phyloP scores from a whole-genome alignment of 2,797 vertebrate genomes.

The Ptychadena robeensis region DNA sequence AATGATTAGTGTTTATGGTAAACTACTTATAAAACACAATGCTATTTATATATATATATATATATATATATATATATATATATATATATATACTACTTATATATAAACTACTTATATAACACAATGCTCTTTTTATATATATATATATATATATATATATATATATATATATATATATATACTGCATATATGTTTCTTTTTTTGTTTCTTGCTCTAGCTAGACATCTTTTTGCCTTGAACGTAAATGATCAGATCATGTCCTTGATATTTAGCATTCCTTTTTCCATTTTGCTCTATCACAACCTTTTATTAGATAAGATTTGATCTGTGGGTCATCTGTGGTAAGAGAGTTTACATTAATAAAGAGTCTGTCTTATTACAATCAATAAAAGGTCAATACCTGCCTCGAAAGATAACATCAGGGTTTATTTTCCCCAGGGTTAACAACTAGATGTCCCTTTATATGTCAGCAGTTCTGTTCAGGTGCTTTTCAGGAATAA shows the following conservation, averaged over 20 bases:
- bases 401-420: constrained; percentile 55
- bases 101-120: neutral
- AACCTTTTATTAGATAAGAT: constrained; percentile 58
- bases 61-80: too few relatives aligned
- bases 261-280: constrained; percentile 54
- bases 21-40: too few relatives aligned
- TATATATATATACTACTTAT: neutral
- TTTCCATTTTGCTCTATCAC: constrained; percentile 23
- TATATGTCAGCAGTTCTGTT: constrained; percentile 50
- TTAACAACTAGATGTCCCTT: constrained; percentile 47
- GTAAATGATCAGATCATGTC: constrained; percentile 29
- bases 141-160: too few relatives aligned
- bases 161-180: too few relatives aligned
- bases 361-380: constrained; percentile 59
- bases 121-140: neutral
- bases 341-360: constrained; percentile 55
- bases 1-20: too few relatives aligned
- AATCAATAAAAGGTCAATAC: constrained; percentile 60
- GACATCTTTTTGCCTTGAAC: neutral
- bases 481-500: constrained; percentile 38
- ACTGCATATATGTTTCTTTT: neutral
- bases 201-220: neutral
- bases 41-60: too few relatives aligned
- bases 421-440: constrained; percentile 50
- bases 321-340: constrained; percentile 45